A percentile compares a stretch with the other conserved stretches of the same genome.
Conservation (phyloP, 2,113 vertebrate species). For the Pseudois nayaur region DNA sequence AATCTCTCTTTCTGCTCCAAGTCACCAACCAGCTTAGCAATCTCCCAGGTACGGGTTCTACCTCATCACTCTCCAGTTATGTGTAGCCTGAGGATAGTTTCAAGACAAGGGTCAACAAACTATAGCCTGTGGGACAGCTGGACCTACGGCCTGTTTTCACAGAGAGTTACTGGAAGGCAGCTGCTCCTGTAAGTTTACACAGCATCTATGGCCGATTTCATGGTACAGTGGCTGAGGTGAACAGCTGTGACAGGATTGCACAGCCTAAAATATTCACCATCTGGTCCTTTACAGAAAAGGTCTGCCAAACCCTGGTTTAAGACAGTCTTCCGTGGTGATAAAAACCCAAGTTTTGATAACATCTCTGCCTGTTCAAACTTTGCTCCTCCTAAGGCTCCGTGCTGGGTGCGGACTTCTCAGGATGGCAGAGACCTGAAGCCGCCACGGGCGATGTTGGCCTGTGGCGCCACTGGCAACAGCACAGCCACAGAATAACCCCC, state of each 20-base stretch:
- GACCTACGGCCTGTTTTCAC: background rate
- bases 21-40: background rate
- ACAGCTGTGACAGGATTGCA: background rate
- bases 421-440: background rate
- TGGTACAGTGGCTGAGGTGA: background rate
- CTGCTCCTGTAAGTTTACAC: background rate
- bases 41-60: background rate
- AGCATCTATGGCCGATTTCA: background rate
- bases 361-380: slow-evolving; percentile 1
- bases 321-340: background rate
- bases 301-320: background rate
- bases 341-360: slow-evolving; percentile 8
- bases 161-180: background rate
- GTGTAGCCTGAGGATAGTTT: background rate
- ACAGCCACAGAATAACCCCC: background rate
- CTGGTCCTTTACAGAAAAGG: background rate
- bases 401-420: background rate
- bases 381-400: background rate
- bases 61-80: background rate
- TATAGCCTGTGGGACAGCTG: background rate
- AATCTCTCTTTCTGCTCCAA: background rate
- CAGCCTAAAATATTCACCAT: background rate
- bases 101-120: background rate
- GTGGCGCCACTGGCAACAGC: background rate
- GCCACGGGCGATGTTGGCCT: background rate